Evolutionary conservation across 2,113 vertebrate genomes (phyloP).

Genomic region (Scalopus aquaticus): DNA sequence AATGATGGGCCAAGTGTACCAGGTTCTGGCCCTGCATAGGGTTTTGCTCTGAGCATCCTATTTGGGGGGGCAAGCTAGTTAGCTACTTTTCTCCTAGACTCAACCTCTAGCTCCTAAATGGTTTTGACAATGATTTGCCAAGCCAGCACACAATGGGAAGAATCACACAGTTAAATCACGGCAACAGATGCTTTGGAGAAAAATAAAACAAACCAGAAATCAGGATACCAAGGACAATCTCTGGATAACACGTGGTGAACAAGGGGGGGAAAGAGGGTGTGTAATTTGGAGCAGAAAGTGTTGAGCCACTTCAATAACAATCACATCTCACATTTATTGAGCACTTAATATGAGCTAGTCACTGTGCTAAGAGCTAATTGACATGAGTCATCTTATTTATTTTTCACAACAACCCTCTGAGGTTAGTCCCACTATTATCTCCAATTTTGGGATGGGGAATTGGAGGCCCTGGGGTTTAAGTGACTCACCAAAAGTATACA

Average conservation of each 20-base stretch:
- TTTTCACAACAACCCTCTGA: background rate
- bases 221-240: background rate
- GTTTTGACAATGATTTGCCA: background rate
- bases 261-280: background rate
- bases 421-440: slow-evolving; percentile 36
- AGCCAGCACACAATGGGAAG: background rate
- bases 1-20: background rate
- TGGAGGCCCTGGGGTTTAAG: slow-evolving; percentile 18
- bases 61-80: background rate
- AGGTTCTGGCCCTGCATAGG: background rate
- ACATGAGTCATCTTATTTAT: slow-evolving; percentile 34
- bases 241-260: background rate
- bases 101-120: background rate
- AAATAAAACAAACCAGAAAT: slow-evolving; percentile 23
- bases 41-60: background rate
- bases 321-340: slow-evolving; percentile 57
- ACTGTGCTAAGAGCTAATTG: slow-evolving; percentile 25
- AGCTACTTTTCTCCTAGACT: background rate
- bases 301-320: slow-evolving; percentile 55
- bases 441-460: slow-evolving; percentile 35
- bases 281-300: slow-evolving; percentile 33
- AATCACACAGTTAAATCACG: background rate
- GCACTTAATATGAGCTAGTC: background rate
- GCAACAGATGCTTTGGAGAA: background rate
- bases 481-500: slow-evolving; percentile 26